Base-by-base conservation (phyloP, 2,113 vertebrate genomes). In the Pelmatolapia mariae region DNA sequence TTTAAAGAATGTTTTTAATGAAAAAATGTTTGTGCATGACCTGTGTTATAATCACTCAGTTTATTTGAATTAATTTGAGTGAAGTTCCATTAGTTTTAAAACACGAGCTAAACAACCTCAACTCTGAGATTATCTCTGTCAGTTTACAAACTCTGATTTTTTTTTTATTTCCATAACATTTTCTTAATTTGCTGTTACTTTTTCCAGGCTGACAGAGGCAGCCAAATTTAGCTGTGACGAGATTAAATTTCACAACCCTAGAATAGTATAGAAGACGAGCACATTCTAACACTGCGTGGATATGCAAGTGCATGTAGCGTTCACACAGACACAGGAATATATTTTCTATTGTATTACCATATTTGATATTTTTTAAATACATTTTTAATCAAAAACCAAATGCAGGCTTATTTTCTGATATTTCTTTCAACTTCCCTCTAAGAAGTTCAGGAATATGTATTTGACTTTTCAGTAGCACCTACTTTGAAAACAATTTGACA, bases 141-240 rank as follows among this genome's bases (percentile, higher is more conserved):
- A n/a, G 3, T 89, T 86, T 22, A 50, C 3, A 59, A 38, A 57
- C 10, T 16, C 26, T 8, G 10, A 45, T 1, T n/a, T n/a, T 26
- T 16, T 78, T 26, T 31, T 50, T 40, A 11, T 50, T 50, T 50
- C 5, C 9, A 8, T 59, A 4, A 80, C 9, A 53, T 7, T 56
- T 53, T 87, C 12, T 5, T 5, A 7, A 91, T 71, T 68, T 26
- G 86, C 43, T 8, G 1, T 50, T 4, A 29, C 1, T 33, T 87
- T 90, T 81, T 13, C 15, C 47, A 73, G 22, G 78, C 80, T 82
- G 81, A 40, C 80, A 87, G 53, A 81, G 38, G 54, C 22, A 89
- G 45, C 91, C 89, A 93, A 56, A 95, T 96, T 93, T 95, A 92
- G 93, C 81, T 66, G 78, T 71, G 89, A 92, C 90, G 88, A 92